These are phyloP conservation scores for Cephalopachus bancanus DNA, from an alignment of 2,797 vertebrate species.

Conservation along the genomic window DNA sequence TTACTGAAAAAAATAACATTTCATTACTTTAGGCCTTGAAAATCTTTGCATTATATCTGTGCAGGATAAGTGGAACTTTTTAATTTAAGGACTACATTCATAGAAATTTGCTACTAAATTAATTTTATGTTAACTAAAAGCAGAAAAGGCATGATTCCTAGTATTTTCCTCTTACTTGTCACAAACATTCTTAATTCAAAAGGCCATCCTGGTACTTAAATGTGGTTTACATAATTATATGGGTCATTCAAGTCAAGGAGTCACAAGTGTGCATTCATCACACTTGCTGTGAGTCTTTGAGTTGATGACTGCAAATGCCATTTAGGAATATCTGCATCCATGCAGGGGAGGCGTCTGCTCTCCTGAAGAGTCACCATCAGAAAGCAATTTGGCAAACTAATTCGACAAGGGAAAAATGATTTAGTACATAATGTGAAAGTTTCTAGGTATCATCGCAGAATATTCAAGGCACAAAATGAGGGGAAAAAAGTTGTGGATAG, in stretches of 20 bases:
- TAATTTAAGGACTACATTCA: background rate
- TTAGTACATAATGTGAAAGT: background rate
- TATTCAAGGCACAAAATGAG: conserved; percentile 48
- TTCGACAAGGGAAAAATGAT: conserved; percentile 48
- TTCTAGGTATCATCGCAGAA: background rate
- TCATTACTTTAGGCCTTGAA: conserved; percentile 6
- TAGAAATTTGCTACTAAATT: conserved; percentile 5
- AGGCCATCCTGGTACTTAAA: background rate
- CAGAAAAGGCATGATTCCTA: background rate
- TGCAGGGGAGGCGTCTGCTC: background rate
- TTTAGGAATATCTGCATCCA: background rate
- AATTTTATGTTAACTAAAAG: background rate
- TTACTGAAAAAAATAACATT: background rate
- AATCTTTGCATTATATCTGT: conserved; percentile 17
- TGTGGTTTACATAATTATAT: background rate
- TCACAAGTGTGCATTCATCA: background rate
- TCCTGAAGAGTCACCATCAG: background rate
- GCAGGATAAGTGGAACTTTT: background rate
- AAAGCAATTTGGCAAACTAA: conserved; percentile 69
- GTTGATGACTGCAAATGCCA: background rate
- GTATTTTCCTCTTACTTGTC: background rate
- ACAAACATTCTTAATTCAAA: background rate
- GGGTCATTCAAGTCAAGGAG: background rate
- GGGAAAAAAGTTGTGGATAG: background rate
- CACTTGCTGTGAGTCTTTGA: background rate